A percentile compares a stretch with the other conserved stretches of the same genome.
These are phyloP conservation scores for Drosophila neocordata DNA, from an alignment of 1,140 invertebrate species.

Conservation along the genomic window DNA sequence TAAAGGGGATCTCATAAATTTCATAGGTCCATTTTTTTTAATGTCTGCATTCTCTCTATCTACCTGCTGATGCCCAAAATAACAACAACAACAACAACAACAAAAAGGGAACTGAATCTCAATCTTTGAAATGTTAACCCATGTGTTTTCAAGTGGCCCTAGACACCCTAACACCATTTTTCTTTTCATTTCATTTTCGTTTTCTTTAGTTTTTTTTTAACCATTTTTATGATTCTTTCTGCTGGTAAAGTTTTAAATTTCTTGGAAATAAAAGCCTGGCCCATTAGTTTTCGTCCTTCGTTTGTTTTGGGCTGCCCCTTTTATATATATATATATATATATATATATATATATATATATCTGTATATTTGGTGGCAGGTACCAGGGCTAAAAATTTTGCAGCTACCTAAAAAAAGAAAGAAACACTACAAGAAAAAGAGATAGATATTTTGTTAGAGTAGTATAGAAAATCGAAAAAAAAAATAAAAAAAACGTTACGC, in stretches of 20 bases:
- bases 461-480: constrained; percentile 54
- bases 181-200: constrained; percentile 26
- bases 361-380: constrained; percentile 26
- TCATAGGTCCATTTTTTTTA: constrained; percentile 10
- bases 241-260: constrained; percentile 77
- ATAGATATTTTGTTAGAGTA: background rate
- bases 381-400: constrained; percentile 63
- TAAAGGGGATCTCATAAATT: constrained; percentile 32
- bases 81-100: too few relatives aligned
- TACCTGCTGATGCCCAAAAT: constrained; percentile 40
- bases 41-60: constrained; percentile 23
- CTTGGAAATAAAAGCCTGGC: constrained; percentile 79
- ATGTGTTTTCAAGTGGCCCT: constrained; percentile 70
- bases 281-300: constrained; percentile 77
- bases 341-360: constrained; percentile 25
- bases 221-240: constrained; percentile 32
- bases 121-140: constrained; percentile 29
- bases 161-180: constrained; percentile 63
- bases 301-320: constrained; percentile 59
- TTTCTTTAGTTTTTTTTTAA: constrained; percentile 27
- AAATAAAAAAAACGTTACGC: too few relatives aligned
- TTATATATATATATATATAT: constrained; percentile 2
- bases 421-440: too few relatives aligned
- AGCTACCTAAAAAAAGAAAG: constrained; percentile 50
- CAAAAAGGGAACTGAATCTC: constrained; percentile 46